A percentile compares a stretch with the other conserved stretches of the same genome.
Conservation (phyloP, 1,140 invertebrate species). For the Drosophila pseudoobscura region DNA sequence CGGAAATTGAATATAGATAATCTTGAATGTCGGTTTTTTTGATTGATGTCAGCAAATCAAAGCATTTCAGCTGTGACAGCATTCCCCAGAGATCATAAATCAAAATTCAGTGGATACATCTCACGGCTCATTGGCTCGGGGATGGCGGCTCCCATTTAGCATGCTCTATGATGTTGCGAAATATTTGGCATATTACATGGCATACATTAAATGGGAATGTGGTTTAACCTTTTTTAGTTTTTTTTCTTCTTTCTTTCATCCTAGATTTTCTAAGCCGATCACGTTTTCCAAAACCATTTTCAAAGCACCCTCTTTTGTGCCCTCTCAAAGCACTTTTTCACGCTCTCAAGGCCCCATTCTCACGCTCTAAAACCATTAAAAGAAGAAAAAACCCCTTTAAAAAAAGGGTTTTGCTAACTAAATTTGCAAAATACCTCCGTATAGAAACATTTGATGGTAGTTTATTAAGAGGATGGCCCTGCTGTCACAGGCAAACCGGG, state of each 20-base stretch:
- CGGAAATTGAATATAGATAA: constrained; percentile 52
- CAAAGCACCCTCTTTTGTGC: no score
- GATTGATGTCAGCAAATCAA: constrained; percentile 19
- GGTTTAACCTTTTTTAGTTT: neutral
- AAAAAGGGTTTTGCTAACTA: constrained; percentile 30
- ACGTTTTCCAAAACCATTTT: constrained; percentile 20
- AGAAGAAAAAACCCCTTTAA: constrained; percentile 7
- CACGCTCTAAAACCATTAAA: neutral
- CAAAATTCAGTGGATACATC: neutral
- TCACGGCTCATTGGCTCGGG: constrained; percentile 1
- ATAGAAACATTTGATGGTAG: no score
- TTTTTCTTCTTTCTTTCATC: neutral
- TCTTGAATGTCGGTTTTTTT: constrained; percentile 26
- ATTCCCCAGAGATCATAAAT: constrained; percentile 1
- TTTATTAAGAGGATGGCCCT: no score
- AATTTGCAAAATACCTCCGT: constrained; percentile 1
- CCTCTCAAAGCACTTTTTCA: no score
- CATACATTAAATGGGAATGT: constrained; percentile 3
- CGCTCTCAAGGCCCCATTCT: no score
- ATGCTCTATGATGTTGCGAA: neutral
- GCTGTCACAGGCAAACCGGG: no score
- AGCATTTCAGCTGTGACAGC: no score
- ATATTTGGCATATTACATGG: neutral
- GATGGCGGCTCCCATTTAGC: neutral
- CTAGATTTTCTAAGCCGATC: constrained; percentile 18